These are phyloP conservation scores for Ptychochromis oligacanthus DNA, from an alignment of 2,113 vertebrate genomes.

Conservation along the genomic window DNA sequence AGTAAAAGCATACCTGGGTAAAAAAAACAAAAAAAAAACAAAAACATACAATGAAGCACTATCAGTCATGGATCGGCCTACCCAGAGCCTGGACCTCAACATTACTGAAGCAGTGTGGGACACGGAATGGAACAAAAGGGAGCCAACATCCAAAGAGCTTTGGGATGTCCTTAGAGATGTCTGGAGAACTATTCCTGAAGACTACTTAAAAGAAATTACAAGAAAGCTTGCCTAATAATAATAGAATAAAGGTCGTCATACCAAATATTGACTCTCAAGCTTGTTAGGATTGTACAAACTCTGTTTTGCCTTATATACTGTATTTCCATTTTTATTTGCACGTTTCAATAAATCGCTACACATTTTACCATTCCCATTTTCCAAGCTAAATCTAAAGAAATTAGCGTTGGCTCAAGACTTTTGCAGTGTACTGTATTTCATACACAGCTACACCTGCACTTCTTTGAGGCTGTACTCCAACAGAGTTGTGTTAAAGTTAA, in stretches of 20 bases:
- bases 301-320: not conserved
- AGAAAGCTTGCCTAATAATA: not conserved
- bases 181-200: not conserved
- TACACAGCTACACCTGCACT: not conserved
- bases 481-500: not conserved
- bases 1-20: not conserved
- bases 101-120: not conserved
- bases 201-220: not conserved
- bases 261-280: not conserved
- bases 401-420: not conserved
- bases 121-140: not conserved
- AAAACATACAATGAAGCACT: not conserved
- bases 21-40: not conserved
- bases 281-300: not conserved
- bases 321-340: not conserved
- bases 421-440: not conserved
- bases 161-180: not conserved
- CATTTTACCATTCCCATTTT: not conserved
- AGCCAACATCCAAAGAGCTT: not conserved
- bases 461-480: not conserved
- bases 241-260: not conserved
- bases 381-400: not conserved
- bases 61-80: accelerated
- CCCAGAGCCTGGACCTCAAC: not conserved
- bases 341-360: not conserved